Percentiles rank a stretch among this genome's conserved stretches.
Evolutionary conservation across 2,888 invertebrate species (phyloP).

Genomic region (Auanema freiburgensis): DNA sequence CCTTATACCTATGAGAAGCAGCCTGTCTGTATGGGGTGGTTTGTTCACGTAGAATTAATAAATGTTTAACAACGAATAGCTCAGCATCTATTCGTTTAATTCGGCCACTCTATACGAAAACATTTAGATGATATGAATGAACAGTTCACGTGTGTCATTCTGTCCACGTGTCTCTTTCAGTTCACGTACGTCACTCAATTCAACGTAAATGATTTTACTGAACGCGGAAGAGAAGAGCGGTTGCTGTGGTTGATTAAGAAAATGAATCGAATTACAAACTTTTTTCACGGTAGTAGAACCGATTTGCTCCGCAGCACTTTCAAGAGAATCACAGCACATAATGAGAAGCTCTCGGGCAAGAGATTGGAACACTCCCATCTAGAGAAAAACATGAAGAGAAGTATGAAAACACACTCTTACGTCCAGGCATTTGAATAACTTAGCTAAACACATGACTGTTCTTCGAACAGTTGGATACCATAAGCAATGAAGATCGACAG

Average conservation of each 20-base stretch:
- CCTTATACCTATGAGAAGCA: conserved; percentile 12
- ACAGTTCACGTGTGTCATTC: too few species aligned
- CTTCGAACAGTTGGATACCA: conserved; percentile 98
- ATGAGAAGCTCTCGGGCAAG: conserved; percentile 92
- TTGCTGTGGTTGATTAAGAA: neutral
- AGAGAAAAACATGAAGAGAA: conserved; percentile 20
- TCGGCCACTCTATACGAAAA: conserved; percentile 58
- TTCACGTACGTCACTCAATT: too few species aligned
- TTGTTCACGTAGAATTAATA: conserved; percentile 92
- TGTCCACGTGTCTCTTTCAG: neutral
- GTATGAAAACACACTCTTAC: conserved; percentile 56
- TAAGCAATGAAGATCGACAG: conserved; percentile 97
- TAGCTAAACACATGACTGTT: conserved; percentile 88
- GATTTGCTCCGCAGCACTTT: conserved; percentile 80
- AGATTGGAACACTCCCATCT: conserved; percentile 92
- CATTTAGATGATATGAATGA: neutral
- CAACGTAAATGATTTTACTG: too few species aligned
- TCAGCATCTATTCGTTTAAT: conserved; percentile 79
- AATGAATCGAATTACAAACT: neutral
- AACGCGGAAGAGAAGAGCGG: too few species aligned
- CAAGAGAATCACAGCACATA: conserved; percentile 86
- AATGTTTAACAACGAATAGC: conserved; percentile 95
- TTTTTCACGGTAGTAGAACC: conserved; percentile 64
- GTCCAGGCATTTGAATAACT: conserved; percentile 86
- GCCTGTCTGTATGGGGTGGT: conserved; percentile 77